Base-by-base conservation (phyloP, 2,797 vertebrate species). In the Chaetodon trifasciatus region DNA sequence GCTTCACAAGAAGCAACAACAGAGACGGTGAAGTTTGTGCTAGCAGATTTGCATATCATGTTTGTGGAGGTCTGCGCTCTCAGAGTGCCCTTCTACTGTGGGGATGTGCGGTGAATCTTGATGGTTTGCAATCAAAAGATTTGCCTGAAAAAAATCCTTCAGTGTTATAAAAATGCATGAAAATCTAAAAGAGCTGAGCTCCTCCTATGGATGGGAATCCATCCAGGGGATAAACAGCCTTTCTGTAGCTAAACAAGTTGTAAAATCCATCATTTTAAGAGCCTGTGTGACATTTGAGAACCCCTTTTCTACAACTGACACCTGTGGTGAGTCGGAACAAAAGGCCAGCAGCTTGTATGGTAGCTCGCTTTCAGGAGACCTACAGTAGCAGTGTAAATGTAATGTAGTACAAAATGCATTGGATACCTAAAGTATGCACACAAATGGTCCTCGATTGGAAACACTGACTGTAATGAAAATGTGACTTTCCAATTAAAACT, bases 81-180 rank as follows among this genome's bases (percentile, higher is more conserved):
- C 28, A 32, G 3, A 32, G 28, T 32, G 28, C 3, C 28, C 28
- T 32, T 32, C 28, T 32, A 3, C 49, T 52, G 61, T 32, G 60
- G 16, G 6, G 19, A 28, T 24, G 62, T 46, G 5, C 17, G 16
- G 66, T 49, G 39, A 53, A 39, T 78, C 17, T 32, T 11, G 24
- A 66, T 4, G 21, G 67, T 7, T 69, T 52, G 3, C 13, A 37
- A 44, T 56, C 21, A 55, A 39, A 63, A 13, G 47, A 63, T 73
- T 42, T 19, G 3, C 10, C n/a, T 19, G 24, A 50, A 12, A 35
- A 55, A 74, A 37, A 40, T 32, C n/a, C 10, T 8, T 24, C 52
- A 28, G 11, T 37, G 23, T 12, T 21, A 37, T 67, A 7, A 50
- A 58, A 76, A 60, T 63, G 44, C 44, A 63, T 61, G 23, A 70